A percentile compares a stretch with the other conserved stretches of the same genome.
phyloP scores from a whole-genome alignment of 2,113 vertebrate species.

The Sturnus vulgaris region DNA sequence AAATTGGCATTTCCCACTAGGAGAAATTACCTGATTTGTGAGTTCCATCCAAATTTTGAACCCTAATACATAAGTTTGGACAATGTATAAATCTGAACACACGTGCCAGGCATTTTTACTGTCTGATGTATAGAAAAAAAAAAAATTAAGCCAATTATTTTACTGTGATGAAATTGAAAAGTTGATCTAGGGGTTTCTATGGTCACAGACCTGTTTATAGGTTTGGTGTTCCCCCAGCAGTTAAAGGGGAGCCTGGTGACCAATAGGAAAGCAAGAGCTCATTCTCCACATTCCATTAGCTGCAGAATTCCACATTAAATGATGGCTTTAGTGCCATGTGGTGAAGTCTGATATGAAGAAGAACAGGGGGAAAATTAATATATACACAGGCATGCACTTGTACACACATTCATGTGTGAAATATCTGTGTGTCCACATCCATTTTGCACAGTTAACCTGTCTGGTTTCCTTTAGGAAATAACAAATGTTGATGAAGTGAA shows the following conservation, averaged over 20 bases:
- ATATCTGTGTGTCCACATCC: not conserved
- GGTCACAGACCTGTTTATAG: conserved; percentile 53
- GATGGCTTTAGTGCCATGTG: not conserved
- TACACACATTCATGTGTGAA: not conserved
- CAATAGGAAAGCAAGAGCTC: conserved; percentile 42
- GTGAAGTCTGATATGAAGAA: conserved; percentile 26
- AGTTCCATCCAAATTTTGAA: not conserved
- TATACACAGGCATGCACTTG: too few species aligned
- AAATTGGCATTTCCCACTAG: not conserved
- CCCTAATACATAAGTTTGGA: not conserved
- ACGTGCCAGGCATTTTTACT: not conserved
- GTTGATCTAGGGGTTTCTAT: conserved; percentile 37
- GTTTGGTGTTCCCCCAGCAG: conserved; percentile 3
- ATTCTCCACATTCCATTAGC: conserved; percentile 52
- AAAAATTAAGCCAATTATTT: not conserved
- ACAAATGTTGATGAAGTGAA: not conserved
- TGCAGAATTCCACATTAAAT: conserved; percentile 50
- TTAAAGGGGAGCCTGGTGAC: conserved; percentile 24
- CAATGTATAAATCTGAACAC: not conserved
- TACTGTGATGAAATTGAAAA: not conserved
- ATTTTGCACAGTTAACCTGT: not conserved
- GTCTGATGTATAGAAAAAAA: not conserved
- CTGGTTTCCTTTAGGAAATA: not conserved
- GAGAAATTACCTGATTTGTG: not conserved
- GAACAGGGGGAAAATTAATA: not conserved